Evolutionary conservation across 2,797 vertebrate species (phyloP).

Genomic region (Helostoma temminkii): DNA sequence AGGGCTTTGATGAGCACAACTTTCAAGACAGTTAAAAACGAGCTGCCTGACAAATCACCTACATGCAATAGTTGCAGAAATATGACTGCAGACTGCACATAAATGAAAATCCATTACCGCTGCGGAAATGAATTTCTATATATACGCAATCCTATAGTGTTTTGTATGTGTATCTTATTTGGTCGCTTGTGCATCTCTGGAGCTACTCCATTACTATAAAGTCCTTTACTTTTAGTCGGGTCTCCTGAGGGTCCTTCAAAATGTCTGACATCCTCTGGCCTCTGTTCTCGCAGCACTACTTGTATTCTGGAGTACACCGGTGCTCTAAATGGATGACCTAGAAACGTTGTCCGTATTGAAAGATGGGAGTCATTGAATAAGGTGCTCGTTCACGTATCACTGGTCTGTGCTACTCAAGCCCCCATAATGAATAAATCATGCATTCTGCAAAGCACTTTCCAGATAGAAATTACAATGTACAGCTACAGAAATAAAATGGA

Average conservation of each 20-base stretch:
- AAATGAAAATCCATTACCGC: conserved; percentile 47
- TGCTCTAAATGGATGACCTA: conserved; percentile 78
- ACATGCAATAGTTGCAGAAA: conserved; percentile 52
- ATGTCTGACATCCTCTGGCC: conserved; percentile 68
- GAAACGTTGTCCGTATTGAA: conserved; percentile 80
- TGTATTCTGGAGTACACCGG: conserved; percentile 67
- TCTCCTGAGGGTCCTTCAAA: conserved; percentile 71
- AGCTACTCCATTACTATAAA: conserved; percentile 56
- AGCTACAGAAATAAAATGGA: conserved; percentile 79
- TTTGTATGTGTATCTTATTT: conserved; percentile 54
- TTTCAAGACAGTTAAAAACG: conserved; percentile 67
- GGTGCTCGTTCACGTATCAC: conserved; percentile 76
- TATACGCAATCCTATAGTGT: conserved; percentile 28
- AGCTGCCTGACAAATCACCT: conserved; percentile 57
- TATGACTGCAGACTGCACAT: conserved; percentile 37
- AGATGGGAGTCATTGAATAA: conserved; percentile 79
- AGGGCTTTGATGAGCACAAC: conserved; percentile 75
- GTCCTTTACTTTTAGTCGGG: conserved; percentile 67
- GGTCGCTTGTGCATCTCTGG: conserved; percentile 31
- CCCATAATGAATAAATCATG: conserved; percentile 82
- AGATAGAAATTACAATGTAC: conserved; percentile 80
- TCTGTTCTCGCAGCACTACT: conserved; percentile 73
- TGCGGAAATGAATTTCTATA: conserved; percentile 28
- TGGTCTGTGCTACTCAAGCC: conserved; percentile 74
- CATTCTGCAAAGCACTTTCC: conserved; percentile 74